Evolutionary conservation across 1,140 invertebrate genomes (phyloP).

Genomic region (Dendroctonus ponderosae): DNA sequence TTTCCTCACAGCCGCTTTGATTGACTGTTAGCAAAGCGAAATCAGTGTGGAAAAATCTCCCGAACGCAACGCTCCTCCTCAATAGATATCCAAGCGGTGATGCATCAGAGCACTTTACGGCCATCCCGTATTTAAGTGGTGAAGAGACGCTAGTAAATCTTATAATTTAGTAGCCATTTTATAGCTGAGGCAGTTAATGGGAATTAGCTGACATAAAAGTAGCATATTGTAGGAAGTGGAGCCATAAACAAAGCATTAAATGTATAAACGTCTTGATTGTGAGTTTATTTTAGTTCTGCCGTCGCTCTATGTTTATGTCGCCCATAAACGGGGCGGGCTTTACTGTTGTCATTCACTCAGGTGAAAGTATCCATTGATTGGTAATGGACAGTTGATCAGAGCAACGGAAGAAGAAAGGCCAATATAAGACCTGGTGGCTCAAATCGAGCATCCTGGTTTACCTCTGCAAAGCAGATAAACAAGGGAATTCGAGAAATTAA

Average conservation of each 20-base stretch:
- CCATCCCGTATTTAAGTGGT: slow-evolving; percentile 15
- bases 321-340: neutral
- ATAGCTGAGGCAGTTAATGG: slow-evolving; percentile 16
- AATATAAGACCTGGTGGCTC: too few species aligned
- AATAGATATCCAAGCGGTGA: neutral
- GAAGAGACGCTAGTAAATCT: slow-evolving; percentile 21
- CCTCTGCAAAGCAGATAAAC: too few species aligned
- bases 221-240: slow-evolving; percentile 19
- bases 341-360: neutral
- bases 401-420: too few species aligned
- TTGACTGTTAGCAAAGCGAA: too few species aligned
- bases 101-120: slow-evolving; percentile 5
- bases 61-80: too few species aligned
- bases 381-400: too few species aligned
- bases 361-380: too few species aligned
- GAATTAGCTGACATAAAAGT: slow-evolving; percentile 24
- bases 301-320: neutral
- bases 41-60: too few species aligned
- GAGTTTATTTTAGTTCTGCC: slow-evolving; percentile 14
- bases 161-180: slow-evolving; percentile 24
- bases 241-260: slow-evolving; percentile 21
- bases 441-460: too few species aligned
- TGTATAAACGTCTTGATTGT: slow-evolving; percentile 20
- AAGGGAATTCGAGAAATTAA: too few species aligned
- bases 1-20: too few species aligned